phyloP scores from a whole-genome alignment of 2,888 invertebrate species.

The Sinopyrophorus schimmeli region DNA sequence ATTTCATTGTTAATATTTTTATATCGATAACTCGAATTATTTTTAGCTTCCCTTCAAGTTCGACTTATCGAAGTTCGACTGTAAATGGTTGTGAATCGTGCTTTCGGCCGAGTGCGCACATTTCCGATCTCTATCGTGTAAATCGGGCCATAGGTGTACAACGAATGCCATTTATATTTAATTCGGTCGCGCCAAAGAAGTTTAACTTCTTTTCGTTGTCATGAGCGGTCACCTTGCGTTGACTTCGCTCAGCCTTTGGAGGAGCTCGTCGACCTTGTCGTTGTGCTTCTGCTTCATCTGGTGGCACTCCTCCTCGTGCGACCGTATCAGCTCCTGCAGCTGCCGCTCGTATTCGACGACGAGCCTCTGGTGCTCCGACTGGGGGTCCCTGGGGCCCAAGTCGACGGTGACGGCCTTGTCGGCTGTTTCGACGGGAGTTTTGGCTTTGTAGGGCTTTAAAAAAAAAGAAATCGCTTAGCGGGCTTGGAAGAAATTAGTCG shows the following conservation, averaged over 20 bases:
- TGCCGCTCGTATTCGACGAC: constrained; percentile 75
- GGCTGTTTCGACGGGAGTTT: constrained; percentile 29
- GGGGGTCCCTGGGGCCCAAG: constrained; percentile 56
- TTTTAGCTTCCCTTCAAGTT: too few species aligned
- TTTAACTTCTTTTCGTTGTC: too few species aligned
- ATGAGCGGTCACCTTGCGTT: constrained; percentile 72
- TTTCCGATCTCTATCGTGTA: too few species aligned
- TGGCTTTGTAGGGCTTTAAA: constrained; percentile 43
- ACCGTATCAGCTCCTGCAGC: constrained; percentile 73
- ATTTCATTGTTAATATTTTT: too few species aligned
- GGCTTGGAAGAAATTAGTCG: not conserved
- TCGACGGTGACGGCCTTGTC: constrained; percentile 47
- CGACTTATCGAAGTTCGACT: too few species aligned
- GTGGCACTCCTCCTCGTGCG: constrained; percentile 68
- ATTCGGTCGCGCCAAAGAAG: too few species aligned
- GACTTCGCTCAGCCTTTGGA: constrained; percentile 74
- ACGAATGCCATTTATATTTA: too few species aligned
- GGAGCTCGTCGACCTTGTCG: constrained; percentile 74
- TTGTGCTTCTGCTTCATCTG: constrained; percentile 78
- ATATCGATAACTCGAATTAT: too few species aligned
- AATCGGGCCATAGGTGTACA: too few species aligned
- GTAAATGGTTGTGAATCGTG: too few species aligned
- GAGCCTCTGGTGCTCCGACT: constrained; percentile 68
- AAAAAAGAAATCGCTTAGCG: not conserved
- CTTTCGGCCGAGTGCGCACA: too few species aligned